Base-by-base conservation (phyloP, 2,888 invertebrate genomes). In the Apodemia zela region DNA sequence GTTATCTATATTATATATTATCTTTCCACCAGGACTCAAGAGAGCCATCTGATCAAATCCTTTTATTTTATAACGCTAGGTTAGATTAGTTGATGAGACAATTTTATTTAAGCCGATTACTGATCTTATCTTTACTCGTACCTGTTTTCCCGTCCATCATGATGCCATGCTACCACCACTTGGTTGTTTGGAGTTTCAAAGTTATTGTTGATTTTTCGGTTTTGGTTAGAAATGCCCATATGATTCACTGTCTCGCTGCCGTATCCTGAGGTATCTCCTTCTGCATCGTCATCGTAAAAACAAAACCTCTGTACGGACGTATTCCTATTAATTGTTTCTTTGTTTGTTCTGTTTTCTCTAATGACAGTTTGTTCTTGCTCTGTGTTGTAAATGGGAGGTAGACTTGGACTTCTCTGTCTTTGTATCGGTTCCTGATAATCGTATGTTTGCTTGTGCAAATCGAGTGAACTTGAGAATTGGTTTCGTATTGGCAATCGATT, bases 201-300 rank as follows among this genome's bases (percentile, higher is more conserved):
- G 63, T 72, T 71, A 33, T 81, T 81, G 51, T 80, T 78, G 57
- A 82, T 69, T 4, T 75, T 74, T 29, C 76, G 74, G 66, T 76
- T 80, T 64, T 77, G 80, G 67, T 75, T 77, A 69, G 79, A 80
- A 51, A 70, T 70, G 62, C 84, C 84, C 79, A 84, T 92, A 66
- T 93, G 93, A 76, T 93, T 93, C 13, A 93, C 84, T 60, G 95
- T 95, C 78, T 97, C 96, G 79, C 97, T 97, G 60, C 96, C 95
- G 84, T 97, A 96, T 47, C 97, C 97, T 38, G 96, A 96, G 63
- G 96, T 96, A 76, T 96, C 96, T 47, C 95, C 95, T 76, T 95
- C 95, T 62, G 92, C 93, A 71, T 92, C 89, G 74, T 90, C 90
- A 73, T 90, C 89, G 71, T 87, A 92, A 72, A 91, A 89, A n/a